Conservation (phyloP, 2,888 invertebrate species). For the Lycaena phlaeas region DNA sequence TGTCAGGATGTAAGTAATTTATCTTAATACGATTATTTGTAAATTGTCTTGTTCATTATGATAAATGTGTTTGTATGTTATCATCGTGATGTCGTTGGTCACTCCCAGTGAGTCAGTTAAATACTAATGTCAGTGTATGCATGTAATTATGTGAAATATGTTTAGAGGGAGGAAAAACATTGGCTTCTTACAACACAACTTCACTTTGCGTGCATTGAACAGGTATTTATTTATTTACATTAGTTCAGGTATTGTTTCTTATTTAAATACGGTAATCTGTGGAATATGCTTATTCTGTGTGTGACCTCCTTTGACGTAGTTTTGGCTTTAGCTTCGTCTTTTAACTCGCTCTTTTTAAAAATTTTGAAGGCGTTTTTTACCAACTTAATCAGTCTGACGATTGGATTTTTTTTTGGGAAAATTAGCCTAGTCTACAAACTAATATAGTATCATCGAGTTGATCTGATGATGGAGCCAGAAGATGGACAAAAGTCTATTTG, state of each 20-base stretch:
- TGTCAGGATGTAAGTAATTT: background rate
- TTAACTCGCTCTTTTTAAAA: no score
- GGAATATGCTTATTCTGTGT: no score
- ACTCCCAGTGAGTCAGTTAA: background rate
- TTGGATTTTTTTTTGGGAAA: no score
- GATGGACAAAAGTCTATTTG: no score
- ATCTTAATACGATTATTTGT: background rate
- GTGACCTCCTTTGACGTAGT: no score
- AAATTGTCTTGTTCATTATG: conserved; percentile 1
- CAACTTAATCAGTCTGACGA: no score
- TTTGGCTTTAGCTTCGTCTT: no score
- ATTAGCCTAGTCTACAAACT: no score
- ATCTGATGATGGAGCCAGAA: no score
- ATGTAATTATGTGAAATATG: background rate
- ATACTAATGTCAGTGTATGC: background rate
- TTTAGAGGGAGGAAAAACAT: conserved; percentile 1
- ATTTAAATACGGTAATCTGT: no score
- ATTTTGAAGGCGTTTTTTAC: no score
- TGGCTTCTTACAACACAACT: background rate
- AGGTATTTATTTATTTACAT: background rate
- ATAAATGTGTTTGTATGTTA: background rate
- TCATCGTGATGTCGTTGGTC: background rate
- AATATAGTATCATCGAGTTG: no score
- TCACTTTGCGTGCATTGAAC: background rate
- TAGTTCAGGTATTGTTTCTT: background rate